Conservation (phyloP, 2,113 vertebrate genomes). For the Eolophus roseicapilla region DNA sequence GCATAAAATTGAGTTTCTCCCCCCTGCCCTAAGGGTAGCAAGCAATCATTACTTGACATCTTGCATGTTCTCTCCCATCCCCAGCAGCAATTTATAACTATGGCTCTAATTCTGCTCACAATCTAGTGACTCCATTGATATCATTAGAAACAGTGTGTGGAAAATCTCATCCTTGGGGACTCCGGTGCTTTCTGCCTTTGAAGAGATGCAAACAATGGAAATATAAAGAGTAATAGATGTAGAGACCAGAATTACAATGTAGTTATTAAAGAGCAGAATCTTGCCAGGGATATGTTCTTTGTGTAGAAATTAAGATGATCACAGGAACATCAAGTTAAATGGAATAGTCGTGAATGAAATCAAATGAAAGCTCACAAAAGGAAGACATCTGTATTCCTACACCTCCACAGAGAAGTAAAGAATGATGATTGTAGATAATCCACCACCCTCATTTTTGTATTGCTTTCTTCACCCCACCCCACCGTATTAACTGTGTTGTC, state of each 20-base stretch:
- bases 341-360: background rate
- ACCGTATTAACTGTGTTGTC: background rate
- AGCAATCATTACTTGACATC: background rate
- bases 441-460: background rate
- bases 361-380: background rate
- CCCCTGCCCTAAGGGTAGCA: background rate
- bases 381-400: background rate
- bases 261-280: background rate
- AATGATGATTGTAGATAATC: background rate
- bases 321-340: background rate
- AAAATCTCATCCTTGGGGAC: background rate
- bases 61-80: background rate
- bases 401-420: background rate
- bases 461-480: background rate
- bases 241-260: background rate
- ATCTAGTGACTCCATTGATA: background rate
- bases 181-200: background rate
- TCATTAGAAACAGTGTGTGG: background rate
- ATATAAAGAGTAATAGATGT: background rate
- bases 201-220: background rate
- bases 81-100: background rate
- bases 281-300: background rate
- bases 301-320: conserved; percentile 7
- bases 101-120: background rate
- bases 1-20: background rate